Conservation (phyloP, 2,888 invertebrate species). For the Drosophila atripex region DNA sequence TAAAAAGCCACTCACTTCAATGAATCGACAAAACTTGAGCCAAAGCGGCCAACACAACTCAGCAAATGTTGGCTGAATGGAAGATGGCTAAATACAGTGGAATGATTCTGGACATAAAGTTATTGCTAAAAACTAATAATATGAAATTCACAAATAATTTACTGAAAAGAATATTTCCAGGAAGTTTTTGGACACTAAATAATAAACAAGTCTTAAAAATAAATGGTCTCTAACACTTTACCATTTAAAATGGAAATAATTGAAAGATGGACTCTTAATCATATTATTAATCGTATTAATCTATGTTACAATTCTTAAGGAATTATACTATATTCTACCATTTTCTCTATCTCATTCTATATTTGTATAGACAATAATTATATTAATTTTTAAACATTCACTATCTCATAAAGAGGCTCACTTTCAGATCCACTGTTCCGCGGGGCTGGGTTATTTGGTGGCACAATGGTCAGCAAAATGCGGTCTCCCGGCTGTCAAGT, state of each 20-base stretch:
- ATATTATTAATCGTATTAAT: no score
- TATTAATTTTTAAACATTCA: background rate
- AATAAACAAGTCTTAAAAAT: no score
- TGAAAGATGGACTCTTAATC: no score
- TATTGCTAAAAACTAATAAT: background rate
- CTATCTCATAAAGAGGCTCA: no score
- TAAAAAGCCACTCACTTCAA: slow-evolving; percentile 79
- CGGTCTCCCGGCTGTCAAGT: slow-evolving; percentile 67
- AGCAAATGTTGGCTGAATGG: slow-evolving; percentile 42
- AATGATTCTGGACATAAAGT: background rate
- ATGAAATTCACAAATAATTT: no score
- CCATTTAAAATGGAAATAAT: no score
- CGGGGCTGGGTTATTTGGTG: slow-evolving; percentile 10
- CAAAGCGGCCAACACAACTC: slow-evolving; percentile 43
- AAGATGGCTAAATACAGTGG: slow-evolving; percentile 17
- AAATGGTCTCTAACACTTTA: no score
- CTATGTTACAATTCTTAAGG: no score
- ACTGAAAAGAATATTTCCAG: no score
- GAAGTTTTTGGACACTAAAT: no score
- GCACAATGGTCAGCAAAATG: slow-evolving; percentile 53
- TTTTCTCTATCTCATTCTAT: background rate
- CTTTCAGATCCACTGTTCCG: slow-evolving; percentile 16
- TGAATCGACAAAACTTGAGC: slow-evolving; percentile 72
- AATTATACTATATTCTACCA: no score
- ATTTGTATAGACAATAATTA: background rate